Conservation (phyloP, 2,113 vertebrate species). For the Pitta sordida region DNA sequence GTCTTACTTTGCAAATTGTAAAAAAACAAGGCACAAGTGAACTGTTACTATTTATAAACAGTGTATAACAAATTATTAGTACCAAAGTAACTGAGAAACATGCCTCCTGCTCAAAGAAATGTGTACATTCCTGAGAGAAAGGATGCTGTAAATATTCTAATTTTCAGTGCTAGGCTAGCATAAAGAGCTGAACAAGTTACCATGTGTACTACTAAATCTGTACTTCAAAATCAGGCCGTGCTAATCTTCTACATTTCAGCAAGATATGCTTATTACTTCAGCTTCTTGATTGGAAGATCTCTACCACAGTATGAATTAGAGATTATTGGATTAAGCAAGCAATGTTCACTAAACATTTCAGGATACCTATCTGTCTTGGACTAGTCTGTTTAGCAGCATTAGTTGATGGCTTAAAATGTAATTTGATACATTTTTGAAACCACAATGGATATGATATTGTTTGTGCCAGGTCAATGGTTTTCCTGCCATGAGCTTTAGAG, state of each 20-base stretch:
- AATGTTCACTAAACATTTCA: neutral
- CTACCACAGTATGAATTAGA: neutral
- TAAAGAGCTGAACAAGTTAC: neutral
- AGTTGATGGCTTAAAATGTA: neutral
- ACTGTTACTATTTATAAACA: neutral
- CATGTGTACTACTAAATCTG: neutral
- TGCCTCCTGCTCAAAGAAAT: neutral
- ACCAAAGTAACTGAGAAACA: neutral
- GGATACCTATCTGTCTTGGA: neutral
- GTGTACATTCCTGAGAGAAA: neutral
- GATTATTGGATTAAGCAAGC: slow-evolving; percentile 2
- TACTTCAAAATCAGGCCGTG: neutral
- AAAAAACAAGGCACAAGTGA: neutral
- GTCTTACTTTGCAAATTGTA: neutral
- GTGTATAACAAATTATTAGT: neutral
- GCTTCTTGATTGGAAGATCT: neutral
- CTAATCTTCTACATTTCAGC: neutral
- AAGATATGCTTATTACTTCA: neutral
- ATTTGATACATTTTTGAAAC: neutral
- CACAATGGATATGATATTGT: neutral
- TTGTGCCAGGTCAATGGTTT: neutral
- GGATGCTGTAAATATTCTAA: neutral
- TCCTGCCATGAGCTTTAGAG: neutral
- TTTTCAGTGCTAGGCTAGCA: neutral
- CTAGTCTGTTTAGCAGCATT: neutral